Evolutionary conservation across 2,113 vertebrate genomes (phyloP).

Genomic region (Strix uralensis): DNA sequence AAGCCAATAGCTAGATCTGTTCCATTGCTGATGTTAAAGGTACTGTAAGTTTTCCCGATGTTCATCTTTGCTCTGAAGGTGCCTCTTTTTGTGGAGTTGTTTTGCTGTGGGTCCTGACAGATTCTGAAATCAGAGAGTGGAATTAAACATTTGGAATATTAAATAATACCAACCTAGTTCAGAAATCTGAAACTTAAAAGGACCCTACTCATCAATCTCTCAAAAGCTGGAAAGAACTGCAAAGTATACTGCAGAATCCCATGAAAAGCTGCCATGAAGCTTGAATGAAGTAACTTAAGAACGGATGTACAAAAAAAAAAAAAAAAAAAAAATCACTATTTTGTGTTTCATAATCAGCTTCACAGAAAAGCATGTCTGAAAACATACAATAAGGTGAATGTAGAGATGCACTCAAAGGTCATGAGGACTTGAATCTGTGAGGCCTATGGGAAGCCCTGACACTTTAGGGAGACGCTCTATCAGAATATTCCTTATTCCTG

Average conservation of each 20-base stretch:
- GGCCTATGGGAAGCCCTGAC: not conserved
- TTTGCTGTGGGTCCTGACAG: not conserved
- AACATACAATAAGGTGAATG: not conserved
- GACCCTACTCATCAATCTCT: not conserved
- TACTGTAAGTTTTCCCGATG: not conserved
- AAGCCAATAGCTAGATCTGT: conserved; percentile 76
- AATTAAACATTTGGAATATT: not conserved
- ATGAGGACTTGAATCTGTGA: not conserved
- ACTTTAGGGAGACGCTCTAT: not conserved
- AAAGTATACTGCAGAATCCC: not conserved
- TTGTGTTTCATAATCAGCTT: not conserved
- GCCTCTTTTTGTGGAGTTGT: not conserved
- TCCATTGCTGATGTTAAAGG: conserved; percentile 40
- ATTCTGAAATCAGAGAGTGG: conserved; percentile 37
- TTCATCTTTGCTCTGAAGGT: conserved; percentile 5
- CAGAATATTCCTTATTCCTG: not conserved
- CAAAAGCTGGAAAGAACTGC: not conserved
- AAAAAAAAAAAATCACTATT: not conserved
- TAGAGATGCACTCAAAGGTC: not conserved
- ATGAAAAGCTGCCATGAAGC: not conserved
- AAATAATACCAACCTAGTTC: not conserved
- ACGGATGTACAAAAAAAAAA: not conserved
- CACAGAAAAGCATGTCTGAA: not conserved
- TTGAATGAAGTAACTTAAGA: not conserved
- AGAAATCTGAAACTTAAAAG: not conserved